Evolutionary conservation across 2,113 vertebrate genomes (phyloP).

Genomic region (Anolis sagrei): DNA sequence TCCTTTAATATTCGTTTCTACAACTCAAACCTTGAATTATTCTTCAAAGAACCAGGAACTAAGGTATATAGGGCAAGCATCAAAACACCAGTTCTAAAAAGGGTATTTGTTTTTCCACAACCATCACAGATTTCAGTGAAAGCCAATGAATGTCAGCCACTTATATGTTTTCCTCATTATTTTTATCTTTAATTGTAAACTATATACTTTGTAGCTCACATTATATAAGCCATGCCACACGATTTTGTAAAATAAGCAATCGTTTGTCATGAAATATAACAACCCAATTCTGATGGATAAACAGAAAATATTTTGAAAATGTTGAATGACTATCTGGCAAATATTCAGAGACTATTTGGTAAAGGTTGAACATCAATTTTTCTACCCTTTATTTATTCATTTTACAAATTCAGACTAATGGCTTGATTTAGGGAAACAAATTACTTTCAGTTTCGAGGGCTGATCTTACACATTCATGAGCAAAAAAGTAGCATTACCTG

Average conservation of each 20-base stretch:
- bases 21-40: conserved; percentile 24
- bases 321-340: neutral
- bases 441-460: neutral
- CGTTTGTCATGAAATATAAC: neutral
- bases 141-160: neutral
- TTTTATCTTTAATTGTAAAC: neutral
- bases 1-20: conserved; percentile 6
- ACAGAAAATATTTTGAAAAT: neutral
- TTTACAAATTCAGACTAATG: neutral
- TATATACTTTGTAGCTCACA: neutral
- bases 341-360: neutral
- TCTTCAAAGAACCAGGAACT: neutral
- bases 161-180: neutral
- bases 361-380: neutral
- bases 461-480: neutral
- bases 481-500: neutral
- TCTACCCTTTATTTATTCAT: neutral
- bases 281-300: neutral
- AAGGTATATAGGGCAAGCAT: neutral
- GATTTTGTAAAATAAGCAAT: neutral
- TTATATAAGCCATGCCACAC: neutral
- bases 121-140: neutral
- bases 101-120: neutral
- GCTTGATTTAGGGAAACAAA: neutral
- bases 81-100: neutral